Evolutionary conservation across 2,113 vertebrate genomes (phyloP), one percentile per base, ranked within the genome.

Genomic region (Chionomys nivalis): DNA sequence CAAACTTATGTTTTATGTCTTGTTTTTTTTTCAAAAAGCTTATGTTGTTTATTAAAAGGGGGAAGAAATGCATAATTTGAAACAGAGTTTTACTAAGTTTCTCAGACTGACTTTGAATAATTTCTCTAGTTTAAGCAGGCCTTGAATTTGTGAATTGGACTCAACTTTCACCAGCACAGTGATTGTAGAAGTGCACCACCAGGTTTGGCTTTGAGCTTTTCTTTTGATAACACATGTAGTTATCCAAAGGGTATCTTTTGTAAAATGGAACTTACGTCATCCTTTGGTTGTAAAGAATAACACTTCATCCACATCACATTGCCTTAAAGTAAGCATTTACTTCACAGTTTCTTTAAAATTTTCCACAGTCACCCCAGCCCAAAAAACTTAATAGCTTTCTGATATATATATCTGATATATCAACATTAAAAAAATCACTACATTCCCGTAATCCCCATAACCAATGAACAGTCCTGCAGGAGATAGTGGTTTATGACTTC

Each of bases 401-500:
- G 17, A 26, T 33, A n/a, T n/a, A n/a, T n/a, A n/a, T n/a, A n/a
- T n/a, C n/a, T n/a, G n/a, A n/a, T n/a, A n/a, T n/a, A n/a, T n/a
- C n/a, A n/a, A n/a, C n/a, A 76, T 58, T 52, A 72, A 68, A 79
- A 78, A 33, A 21, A 7, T 47, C 19, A 79, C 68, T 70, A 23
- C 13, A 2, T 24, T 89, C 0, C 0, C 52, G 17, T 66, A 75
- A 92, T 76, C 39, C 4, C 16, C 2, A 68, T 28, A 75, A 87
- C 23, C 31, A 44, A 70, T 78, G 14, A 65, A 2, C 0, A 63
- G 33, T 76, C 4, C 2, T 81, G 23, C 44, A 97, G 76, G 44
- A 96, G 93, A 92, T 44, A 78, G 0, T 72, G 76, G 76, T 89
- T 97, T 94, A 96, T 90, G 86, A 42, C 16, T 95, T 98, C 85